phyloP scores from a whole-genome alignment of 2,888 invertebrate genomes.

The Cryptus armator region DNA sequence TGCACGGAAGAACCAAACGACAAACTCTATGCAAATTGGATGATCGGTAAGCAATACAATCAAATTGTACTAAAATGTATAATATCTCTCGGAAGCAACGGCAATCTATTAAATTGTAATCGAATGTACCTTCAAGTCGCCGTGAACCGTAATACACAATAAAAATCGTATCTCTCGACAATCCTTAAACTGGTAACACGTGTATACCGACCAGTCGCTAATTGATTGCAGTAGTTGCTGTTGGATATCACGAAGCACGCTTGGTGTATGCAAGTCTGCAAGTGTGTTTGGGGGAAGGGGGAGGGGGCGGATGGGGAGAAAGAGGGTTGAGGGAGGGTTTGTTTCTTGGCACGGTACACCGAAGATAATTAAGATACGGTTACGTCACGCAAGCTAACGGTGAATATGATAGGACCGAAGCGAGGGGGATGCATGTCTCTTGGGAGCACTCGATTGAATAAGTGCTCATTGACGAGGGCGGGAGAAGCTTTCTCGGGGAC shows the following conservation, averaged over 20 bases:
- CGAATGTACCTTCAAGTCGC: not conserved
- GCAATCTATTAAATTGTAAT: constrained; percentile 38
- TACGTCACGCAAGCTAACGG: constrained; percentile 68
- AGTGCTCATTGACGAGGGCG: constrained; percentile 52
- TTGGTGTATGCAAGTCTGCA: not conserved
- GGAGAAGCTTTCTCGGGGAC: constrained; percentile 17
- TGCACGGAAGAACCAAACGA: constrained; percentile 6
- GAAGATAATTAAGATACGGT: constrained; percentile 68
- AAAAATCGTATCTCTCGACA: not conserved
- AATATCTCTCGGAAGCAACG: constrained; percentile 23
- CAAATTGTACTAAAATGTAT: constrained; percentile 15
- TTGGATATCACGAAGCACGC: constrained; percentile 27
- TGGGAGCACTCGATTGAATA: constrained; percentile 62
- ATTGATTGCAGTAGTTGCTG: constrained; percentile 58
- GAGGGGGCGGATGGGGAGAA: too few species aligned
- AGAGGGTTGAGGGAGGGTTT: not conserved
- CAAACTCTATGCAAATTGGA: constrained; percentile 31
- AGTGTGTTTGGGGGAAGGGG: not conserved
- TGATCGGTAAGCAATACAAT: constrained; percentile 34
- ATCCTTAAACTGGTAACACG: constrained; percentile 26
- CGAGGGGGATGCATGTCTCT: constrained; percentile 48
- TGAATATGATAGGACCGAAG: constrained; percentile 46
- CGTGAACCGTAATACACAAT: not conserved
- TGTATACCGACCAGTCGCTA: constrained; percentile 22
- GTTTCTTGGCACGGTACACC: constrained; percentile 48